Conservation (phyloP, 1,140 invertebrate species). For the Atta cephalotes region DNA sequence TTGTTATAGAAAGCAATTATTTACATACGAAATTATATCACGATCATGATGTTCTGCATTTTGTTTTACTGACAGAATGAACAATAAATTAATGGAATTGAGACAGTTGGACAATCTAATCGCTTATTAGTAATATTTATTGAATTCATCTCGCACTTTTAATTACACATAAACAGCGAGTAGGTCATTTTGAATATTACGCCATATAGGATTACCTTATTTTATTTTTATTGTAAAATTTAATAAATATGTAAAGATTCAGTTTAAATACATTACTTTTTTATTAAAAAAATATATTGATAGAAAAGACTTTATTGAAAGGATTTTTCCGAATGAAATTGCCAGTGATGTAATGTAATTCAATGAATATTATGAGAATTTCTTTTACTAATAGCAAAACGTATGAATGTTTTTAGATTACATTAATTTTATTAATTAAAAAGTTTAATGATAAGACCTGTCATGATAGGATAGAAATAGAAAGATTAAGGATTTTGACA, state of each 20-base stretch:
- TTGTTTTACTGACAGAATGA: too few species aligned
- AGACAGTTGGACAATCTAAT: too few species aligned
- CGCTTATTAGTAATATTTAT: too few species aligned
- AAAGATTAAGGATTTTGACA: not conserved
- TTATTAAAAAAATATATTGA: not conserved
- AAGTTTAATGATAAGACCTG: not conserved
- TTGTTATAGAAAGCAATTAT: too few species aligned
- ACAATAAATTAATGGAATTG: too few species aligned
- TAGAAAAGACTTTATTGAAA: not conserved
- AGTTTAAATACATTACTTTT: not conserved
- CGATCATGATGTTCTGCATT: too few species aligned
- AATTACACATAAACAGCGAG: too few species aligned
- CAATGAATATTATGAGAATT: not conserved
- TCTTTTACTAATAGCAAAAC: not conserved
- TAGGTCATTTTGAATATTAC: too few species aligned
- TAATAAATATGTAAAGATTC: not conserved
- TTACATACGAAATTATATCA: too few species aligned
- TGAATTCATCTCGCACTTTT: too few species aligned
- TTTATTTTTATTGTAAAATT: not conserved
- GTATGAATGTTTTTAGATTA: not conserved
- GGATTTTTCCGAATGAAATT: not conserved
- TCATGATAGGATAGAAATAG: not conserved
- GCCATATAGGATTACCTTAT: too few species aligned
- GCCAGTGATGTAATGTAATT: not conserved
- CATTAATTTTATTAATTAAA: conserved; percentile 21